These are phyloP conservation scores for Uloborus diversus DNA, from an alignment of 1,140 invertebrate species.

Conservation along the genomic window DNA sequence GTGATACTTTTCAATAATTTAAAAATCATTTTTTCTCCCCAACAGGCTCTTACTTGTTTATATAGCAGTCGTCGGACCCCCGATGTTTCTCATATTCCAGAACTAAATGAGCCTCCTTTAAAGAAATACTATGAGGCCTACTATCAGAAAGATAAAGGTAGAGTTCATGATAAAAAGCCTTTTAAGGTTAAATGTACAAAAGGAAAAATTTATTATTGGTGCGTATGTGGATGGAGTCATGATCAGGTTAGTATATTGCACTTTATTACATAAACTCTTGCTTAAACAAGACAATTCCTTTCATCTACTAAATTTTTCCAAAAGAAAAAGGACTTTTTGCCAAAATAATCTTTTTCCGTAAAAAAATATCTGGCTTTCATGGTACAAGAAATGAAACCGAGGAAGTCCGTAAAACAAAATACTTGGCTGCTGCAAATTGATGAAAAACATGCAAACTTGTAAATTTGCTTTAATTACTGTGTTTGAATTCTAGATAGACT, in stretches of 20 bases:
- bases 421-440: too few species aligned
- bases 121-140: slow-evolving; percentile 58
- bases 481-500: too few species aligned
- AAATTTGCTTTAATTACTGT: too few species aligned
- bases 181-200: slow-evolving; percentile 79
- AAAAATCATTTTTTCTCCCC: too few species aligned
- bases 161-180: slow-evolving; percentile 87
- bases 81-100: slow-evolving; percentile 51
- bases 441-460: too few species aligned
- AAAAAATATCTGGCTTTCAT: not conserved
- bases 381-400: too few species aligned
- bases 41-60: not conserved
- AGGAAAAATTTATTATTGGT: slow-evolving; percentile 92
- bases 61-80: slow-evolving; percentile 32
- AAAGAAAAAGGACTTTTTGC: not conserved
- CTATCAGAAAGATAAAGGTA: slow-evolving; percentile 70
- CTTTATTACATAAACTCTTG: too few species aligned
- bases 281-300: not conserved
- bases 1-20: too few species aligned
- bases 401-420: too few species aligned
- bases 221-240: slow-evolving; percentile 90
- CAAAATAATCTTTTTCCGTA: not conserved
- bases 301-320: not conserved
- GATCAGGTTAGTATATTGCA: slow-evolving; percentile 75
- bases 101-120: slow-evolving; percentile 57